Conservation (phyloP, 2,888 invertebrate genomes). For the Drosophila fulvimacula region DNA sequence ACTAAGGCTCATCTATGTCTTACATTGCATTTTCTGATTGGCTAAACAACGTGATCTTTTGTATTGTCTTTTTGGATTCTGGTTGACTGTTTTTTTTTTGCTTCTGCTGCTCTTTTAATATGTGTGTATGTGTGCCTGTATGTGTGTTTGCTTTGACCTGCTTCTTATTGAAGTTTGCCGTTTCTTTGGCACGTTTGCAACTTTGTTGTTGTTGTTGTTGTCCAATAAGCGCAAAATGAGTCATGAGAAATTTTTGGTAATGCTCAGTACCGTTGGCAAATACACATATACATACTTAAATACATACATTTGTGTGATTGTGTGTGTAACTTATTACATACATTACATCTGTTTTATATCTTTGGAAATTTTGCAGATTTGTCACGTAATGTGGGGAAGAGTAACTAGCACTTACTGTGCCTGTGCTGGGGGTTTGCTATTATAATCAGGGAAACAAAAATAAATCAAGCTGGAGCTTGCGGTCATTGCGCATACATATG, state of each 20-base stretch:
- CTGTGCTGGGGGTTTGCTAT: conserved; percentile 17
- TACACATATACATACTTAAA: conserved; percentile 5
- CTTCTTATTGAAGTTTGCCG: conserved; percentile 42
- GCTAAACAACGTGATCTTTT: conserved; percentile 13
- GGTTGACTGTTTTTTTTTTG: neutral
- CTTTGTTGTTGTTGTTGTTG: conserved; percentile 25
- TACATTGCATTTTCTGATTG: conserved; percentile 27
- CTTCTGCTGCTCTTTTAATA: conserved; percentile 6
- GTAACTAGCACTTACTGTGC: conserved; percentile 15
- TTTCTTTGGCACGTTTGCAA: conserved; percentile 48
- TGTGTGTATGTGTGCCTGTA: neutral
- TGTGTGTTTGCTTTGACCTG: conserved; percentile 54
- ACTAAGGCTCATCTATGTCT: conserved; percentile 13
- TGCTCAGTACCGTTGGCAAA: conserved; percentile 24
- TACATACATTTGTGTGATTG: neutral
- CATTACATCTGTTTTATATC: neutral
- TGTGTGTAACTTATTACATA: conserved; percentile 7
- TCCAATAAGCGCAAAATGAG: conserved; percentile 46
- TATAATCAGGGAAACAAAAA: conserved; percentile 23
- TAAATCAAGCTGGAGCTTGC: conserved; percentile 30
- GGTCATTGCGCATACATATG: conserved; percentile 9
- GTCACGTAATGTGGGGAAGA: conserved; percentile 41
- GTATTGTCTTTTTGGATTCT: conserved; percentile 29
- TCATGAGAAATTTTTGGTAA: conserved; percentile 54
- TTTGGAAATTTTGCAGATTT: neutral